These are phyloP conservation scores for Sciurus carolinensis DNA, from an alignment of 2,797 vertebrate species.

Conservation along the genomic window DNA sequence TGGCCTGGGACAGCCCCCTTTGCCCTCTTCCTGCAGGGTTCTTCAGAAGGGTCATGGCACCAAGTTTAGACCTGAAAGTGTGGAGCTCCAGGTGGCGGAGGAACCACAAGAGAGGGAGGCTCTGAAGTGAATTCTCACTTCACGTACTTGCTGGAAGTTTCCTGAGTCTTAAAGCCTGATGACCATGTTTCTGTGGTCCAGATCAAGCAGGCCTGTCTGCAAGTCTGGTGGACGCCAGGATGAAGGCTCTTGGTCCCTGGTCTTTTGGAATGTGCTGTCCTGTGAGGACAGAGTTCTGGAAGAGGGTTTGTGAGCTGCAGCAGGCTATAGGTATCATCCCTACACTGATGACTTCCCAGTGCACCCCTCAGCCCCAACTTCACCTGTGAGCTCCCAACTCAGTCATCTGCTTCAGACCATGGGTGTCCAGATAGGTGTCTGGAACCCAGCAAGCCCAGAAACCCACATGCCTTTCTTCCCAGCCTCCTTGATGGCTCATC, in stretches of 20 bases:
- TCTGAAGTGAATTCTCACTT: constrained; percentile 69
- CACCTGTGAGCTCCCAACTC: constrained; percentile 63
- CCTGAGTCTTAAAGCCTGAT: no score
- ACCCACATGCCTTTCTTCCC: not conserved
- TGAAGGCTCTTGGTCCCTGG: not conserved
- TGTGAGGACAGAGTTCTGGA: no score
- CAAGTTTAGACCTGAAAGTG: not conserved
- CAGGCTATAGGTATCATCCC: no score
- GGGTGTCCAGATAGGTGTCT: not conserved
- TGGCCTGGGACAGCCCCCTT: no score
- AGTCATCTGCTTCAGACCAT: not conserved
- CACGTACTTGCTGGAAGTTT: constrained; percentile 17
- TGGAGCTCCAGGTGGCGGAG: not conserved
- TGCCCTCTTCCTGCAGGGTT: no score
- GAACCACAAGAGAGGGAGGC: not conserved
- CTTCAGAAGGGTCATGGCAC: no score
- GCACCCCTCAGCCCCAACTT: constrained; percentile 47
- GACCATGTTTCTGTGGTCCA: no score
- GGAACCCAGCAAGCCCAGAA: fast-evolving
- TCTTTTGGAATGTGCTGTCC: not conserved
- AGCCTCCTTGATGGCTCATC: not conserved
- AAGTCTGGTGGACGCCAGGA: no score
- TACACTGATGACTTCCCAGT: no score
- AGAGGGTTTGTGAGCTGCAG: no score
- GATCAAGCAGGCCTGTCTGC: no score